Conservation (phyloP, 2,113 vertebrate genomes). For the Catharus minimus region DNA sequence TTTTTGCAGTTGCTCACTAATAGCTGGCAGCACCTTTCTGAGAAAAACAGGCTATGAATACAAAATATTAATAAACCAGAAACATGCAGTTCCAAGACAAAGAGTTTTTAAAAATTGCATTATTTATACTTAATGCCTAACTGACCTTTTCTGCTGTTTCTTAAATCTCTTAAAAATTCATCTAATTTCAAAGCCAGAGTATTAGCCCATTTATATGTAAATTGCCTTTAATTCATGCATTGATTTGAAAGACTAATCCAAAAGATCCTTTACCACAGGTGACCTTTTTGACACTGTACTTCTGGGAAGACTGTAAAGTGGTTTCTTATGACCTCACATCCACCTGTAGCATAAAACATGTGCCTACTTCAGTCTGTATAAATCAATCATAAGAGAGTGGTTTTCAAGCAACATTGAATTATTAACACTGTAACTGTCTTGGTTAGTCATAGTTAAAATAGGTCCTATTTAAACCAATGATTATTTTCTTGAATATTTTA, state of each 20-base stretch:
- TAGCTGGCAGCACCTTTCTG: constrained; percentile 36
- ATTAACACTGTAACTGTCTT: constrained; percentile 39
- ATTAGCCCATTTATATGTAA: constrained; percentile 85
- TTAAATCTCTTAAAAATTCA: constrained; percentile 80
- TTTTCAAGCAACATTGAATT: constrained; percentile 60
- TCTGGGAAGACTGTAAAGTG: constrained; percentile 72
- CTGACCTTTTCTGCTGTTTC: constrained; percentile 80
- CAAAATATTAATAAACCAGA: constrained; percentile 72
- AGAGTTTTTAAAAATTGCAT: constrained; percentile 74
- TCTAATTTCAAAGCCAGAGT: constrained; percentile 75
- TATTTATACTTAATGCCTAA: constrained; percentile 77
- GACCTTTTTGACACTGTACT: constrained; percentile 80
- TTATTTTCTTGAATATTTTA: neutral
- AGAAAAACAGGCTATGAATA: constrained; percentile 45
- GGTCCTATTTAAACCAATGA: neutral
- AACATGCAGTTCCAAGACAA: constrained; percentile 47
- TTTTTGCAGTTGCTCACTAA: neutral
- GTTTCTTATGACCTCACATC: constrained; percentile 62
- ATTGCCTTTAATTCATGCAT: constrained; percentile 82
- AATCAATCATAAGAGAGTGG: constrained; percentile 47
- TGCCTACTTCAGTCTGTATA: constrained; percentile 50
- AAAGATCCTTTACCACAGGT: constrained; percentile 74
- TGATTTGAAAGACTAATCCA: constrained; percentile 80
- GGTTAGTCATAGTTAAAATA: constrained; percentile 6
- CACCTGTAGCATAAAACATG: constrained; percentile 67